phyloP scores from a whole-genome alignment of 2,888 invertebrate genomes.

The Scaptodrosophila latifasciaeformis region DNA sequence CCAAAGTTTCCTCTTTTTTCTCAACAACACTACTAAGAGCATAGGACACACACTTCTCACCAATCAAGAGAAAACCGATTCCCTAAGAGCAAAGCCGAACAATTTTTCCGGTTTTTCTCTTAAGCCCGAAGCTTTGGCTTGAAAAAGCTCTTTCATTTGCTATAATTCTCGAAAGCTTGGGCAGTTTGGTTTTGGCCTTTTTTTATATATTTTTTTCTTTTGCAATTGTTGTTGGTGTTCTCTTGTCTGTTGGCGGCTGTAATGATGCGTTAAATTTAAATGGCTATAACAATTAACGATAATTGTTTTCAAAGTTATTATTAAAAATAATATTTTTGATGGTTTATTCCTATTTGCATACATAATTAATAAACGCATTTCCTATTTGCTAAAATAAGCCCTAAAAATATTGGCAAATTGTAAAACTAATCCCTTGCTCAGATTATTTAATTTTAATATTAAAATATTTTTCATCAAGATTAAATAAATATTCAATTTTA shows the following conservation, averaged over 20 bases:
- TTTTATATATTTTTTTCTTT: constrained; percentile 18
- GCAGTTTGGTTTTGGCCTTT: constrained; percentile 28
- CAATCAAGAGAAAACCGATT: too few species aligned
- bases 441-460: neutral
- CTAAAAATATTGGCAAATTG: too few species aligned
- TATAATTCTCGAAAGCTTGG: constrained; percentile 26
- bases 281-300: constrained; percentile 66
- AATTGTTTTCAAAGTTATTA: constrained; percentile 62
- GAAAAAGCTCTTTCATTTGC: constrained; percentile 33
- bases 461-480: too few species aligned
- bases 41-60: too few species aligned
- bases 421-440: too few species aligned
- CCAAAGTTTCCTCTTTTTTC: constrained; percentile 24
- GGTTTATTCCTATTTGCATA: neutral
- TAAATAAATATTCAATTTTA: too few species aligned
- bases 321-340: constrained; percentile 29
- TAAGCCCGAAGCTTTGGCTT: neutral
- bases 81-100: too few species aligned
- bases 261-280: constrained; percentile 70
- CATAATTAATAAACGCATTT: too few species aligned
- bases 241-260: constrained; percentile 25
- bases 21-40: neutral
- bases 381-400: too few species aligned
- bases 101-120: too few species aligned
- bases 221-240: constrained; percentile 17